Percentiles rank a stretch among this genome's conserved stretches.
phyloP scores from a whole-genome alignment of 2,888 invertebrate species.

The Drosophila planitibia region DNA sequence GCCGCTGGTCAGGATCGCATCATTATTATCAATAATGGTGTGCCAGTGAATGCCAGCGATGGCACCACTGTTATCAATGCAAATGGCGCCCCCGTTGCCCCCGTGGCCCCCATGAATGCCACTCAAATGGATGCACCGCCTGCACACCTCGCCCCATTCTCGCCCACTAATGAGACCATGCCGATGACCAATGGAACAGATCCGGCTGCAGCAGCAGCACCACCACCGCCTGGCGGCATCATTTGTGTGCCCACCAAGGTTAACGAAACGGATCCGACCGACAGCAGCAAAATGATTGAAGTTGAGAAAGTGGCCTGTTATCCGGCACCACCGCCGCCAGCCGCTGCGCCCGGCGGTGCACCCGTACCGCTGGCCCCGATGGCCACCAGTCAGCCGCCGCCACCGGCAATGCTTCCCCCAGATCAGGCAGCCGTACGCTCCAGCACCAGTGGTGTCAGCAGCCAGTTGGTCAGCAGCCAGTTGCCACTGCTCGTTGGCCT shows the following conservation, averaged over 20 bases:
- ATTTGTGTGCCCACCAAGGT: conserved; percentile 83
- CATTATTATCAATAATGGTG: conserved; percentile 85
- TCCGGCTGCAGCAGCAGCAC: conserved; percentile 35
- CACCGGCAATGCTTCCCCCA: conserved; percentile 58
- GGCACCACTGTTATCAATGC: conserved; percentile 76
- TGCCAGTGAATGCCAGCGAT: conserved; percentile 70
- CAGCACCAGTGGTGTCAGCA: conserved; percentile 30
- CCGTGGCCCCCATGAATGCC: conserved; percentile 38
- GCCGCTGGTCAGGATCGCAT: conserved; percentile 78
- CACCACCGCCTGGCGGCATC: conserved; percentile 79
- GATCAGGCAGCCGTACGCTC: conserved; percentile 72
- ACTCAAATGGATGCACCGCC: conserved; percentile 54
- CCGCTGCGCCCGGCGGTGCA: conserved; percentile 63
- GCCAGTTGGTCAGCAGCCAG: not conserved
- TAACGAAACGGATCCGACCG: conserved; percentile 84
- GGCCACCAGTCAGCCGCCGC: conserved; percentile 58
- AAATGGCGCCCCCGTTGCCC: conserved; percentile 51
- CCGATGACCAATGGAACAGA: conserved; percentile 54
- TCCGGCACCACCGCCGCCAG: conserved; percentile 78
- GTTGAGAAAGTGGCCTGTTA: conserved; percentile 84
- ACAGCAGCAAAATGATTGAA: conserved; percentile 81
- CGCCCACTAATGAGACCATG: conserved; percentile 51
- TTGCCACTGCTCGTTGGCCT: conserved; percentile 16
- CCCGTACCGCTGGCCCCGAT: conserved; percentile 69
- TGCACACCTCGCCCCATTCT: conserved; percentile 58